These are phyloP conservation scores for Lepus europaeus DNA, from an alignment of 2,113 vertebrate species.

Conservation along the genomic window DNA sequence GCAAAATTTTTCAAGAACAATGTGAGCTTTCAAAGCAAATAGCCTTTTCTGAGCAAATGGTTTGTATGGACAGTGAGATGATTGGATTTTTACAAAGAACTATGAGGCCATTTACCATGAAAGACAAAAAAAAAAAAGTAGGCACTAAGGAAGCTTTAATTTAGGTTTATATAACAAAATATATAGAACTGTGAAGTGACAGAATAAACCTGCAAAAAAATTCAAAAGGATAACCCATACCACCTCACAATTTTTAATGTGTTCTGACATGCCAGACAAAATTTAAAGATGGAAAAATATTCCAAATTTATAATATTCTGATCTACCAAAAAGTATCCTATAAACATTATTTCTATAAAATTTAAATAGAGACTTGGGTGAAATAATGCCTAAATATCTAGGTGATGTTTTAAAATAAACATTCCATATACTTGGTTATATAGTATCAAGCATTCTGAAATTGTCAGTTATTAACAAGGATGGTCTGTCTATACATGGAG, in stretches of 20 bases:
- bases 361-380: not conserved
- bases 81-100: slow-evolving; percentile 67
- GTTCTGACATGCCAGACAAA: not conserved
- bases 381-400: not conserved
- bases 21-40: slow-evolving; percentile 54
- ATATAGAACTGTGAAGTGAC: slow-evolving; percentile 7
- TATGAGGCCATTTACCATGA: slow-evolving; percentile 47
- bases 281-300: not conserved
- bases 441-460: not conserved
- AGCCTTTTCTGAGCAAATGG: slow-evolving; percentile 64
- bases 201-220: slow-evolving; percentile 24
- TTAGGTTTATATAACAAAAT: slow-evolving; percentile 37
- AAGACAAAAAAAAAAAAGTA: slow-evolving; percentile 9
- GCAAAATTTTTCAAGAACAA: slow-evolving; percentile 55
- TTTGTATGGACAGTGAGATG: slow-evolving; percentile 53
- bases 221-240: not conserved
- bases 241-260: not conserved
- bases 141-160: not conserved
- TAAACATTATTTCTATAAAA: not conserved
- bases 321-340: not conserved
- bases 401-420: not conserved
- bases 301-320: not conserved
- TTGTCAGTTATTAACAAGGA: not conserved
- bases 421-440: not conserved
- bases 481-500: not conserved